Base-by-base conservation (phyloP, 2,888 invertebrate genomes). In the Nomada ferruginata region DNA sequence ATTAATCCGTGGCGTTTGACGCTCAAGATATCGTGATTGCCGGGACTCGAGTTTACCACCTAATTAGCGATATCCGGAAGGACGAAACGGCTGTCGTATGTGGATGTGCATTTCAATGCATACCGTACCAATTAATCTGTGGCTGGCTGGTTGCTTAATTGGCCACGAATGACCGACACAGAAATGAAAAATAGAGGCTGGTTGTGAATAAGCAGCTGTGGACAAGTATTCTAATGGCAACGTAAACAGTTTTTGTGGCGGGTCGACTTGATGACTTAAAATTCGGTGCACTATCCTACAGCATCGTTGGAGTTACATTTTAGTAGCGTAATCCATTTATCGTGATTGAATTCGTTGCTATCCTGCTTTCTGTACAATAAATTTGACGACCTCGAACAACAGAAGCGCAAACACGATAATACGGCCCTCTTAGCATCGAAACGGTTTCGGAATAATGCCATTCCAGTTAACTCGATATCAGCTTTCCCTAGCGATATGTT, bases 31-130 rank as follows among this genome's bases (percentile, higher is more conserved):
- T 53, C 72, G 71, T 29, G 71, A 75, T 55, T 68, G 78, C 47
- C 29, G 42, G 60, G 23, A 18, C 5, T 2, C 2, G 55, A 53
- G 76, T 59, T 64, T 75, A 44, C 59, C 70, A 18, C 70, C 66
- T 80, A 80, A 80, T 80, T 80, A 80, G 57, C 68, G 79, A 78
- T 78, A 66, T 68, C 72, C 80, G 72, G 63, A 78, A 72, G 66
- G 80, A 29, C 61, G 66, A 55, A n/a, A 50, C 15, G 65, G 57
- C 55, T 63, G 71, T 68, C 66, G 55, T 66, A 52, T 36, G 13
- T 61, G 60, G 23, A 65, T 55, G 55, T 42, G 52, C 70, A 26
- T 77, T 79, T 71, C 77, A 76, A 76, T 76, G 71, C 66, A 79
- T 66, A 29, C n/a, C 57, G 80, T 61, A 66, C 72, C 79, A 80